Evolutionary conservation across 2,113 vertebrate species (phyloP), one percentile per base, ranked within the genome.

Genomic region (Planiliza haematocheilus): DNA sequence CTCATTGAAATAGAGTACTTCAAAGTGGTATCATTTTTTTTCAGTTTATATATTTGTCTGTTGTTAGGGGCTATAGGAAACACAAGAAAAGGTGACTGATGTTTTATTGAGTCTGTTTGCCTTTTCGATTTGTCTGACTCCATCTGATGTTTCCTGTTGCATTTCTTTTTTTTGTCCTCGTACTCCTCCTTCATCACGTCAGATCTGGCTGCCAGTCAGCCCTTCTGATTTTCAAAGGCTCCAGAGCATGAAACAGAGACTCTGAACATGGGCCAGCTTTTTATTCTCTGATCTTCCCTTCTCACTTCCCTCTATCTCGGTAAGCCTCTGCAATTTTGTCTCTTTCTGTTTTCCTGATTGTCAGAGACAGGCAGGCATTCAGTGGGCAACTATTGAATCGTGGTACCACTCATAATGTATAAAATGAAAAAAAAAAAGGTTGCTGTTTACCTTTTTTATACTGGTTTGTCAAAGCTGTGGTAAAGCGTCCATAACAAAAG

Each of bases 161-260:
- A 58, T 83, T 84, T 84, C 67, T 74, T 80, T 87, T n/a, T n/a
- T n/a, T n/a, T n/a, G n/a, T n/a, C n/a, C 61, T 3, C 43, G 34
- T 13, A 10, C 6, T 4, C 42, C 39, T 17, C 37, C 43, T 39
- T 59, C 60, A 48, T 82, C 84, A 76, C 69, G 73, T 91, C 64
- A 72, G 86, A 91, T 93, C 83, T 89, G 84, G 77, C 87, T 88
- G 88, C 87, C 89, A 86, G 77, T 89, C 87, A 83, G 46, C 53
- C 61, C 59, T 50, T 83, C 73, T 77, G 81, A 68, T 68, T 89
- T 88, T 88, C 81, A 92, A 91, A 91, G 77, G 76, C 88, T 83
- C 65, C 67, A 39, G 79, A 81, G 88, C 81, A 84, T 86, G 86
- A 91, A 91, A 83, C 85, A 79, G 45, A 71, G 17, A 58, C 70